Percentiles rank a stretch among this genome's conserved stretches.
These are phyloP conservation scores for Bubo scandiacus DNA, from an alignment of 2,113 vertebrate genomes.

Conservation along the genomic window DNA sequence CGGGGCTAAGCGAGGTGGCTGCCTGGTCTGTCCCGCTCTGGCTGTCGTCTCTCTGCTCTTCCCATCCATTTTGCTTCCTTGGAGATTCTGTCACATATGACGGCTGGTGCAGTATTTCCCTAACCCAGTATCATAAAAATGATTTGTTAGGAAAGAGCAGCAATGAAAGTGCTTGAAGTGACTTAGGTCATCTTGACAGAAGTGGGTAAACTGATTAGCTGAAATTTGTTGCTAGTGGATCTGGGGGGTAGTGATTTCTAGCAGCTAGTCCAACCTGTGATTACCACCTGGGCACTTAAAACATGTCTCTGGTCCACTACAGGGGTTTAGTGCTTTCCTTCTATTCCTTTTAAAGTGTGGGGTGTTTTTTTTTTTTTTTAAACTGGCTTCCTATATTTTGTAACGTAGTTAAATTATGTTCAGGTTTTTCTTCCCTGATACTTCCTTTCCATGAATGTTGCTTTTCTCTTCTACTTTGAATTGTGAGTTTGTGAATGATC, in stretches of 20 bases:
- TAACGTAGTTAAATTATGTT: neutral
- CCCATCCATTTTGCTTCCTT: neutral
- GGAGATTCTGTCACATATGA: neutral
- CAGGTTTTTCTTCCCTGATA: neutral
- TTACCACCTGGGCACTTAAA: neutral
- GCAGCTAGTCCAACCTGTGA: neutral
- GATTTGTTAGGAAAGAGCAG: neutral
- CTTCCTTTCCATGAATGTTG: neutral
- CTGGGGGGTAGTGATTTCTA: fast-evolving
- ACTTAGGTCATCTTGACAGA: neutral
- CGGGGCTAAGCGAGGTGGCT: neutral
- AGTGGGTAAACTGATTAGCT: neutral
- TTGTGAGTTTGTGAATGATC: neutral
- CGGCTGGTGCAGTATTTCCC: neutral
- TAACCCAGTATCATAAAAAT: neutral
- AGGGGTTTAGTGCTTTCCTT: neutral
- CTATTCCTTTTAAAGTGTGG: neutral
- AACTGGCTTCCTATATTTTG: neutral
- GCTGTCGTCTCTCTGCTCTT: neutral
- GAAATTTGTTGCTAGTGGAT: neutral
- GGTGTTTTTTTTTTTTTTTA: neutral
- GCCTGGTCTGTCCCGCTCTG: fast-evolving
- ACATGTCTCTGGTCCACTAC: neutral
- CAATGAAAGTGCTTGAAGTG: neutral
- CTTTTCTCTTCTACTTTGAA: neutral